Evolutionary conservation across 2,113 vertebrate genomes (phyloP), one percentile per base, ranked within the genome.

Genomic region (Tachysurus vachellii): DNA sequence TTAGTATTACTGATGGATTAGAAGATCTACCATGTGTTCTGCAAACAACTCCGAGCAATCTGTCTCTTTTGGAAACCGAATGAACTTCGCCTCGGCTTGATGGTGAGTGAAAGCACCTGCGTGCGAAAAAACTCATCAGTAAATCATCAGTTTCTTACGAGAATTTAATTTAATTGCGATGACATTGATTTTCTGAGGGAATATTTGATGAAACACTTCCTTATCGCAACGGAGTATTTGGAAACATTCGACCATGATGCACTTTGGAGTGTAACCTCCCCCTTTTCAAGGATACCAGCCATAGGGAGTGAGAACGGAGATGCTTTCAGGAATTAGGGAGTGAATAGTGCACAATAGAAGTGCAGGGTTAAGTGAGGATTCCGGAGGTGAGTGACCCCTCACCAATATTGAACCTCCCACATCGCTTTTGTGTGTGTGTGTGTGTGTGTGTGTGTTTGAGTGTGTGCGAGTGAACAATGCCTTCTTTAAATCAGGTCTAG

Each of bases 291-390:
- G 28, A 64, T 44, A 73, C 50, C 89, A n/a, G 73, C 84, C 73
- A 5, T 61, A 13, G 70, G 85, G 83, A 87, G 26, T 77, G 47
- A 50, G 82, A 82, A 86, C 57, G 71, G 84, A 85, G 54, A 59
- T 16, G 36, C 77, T 80, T 88, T 89, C 82, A 53, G 36, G 47
- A 47, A 86, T 87, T 50, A 53, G 80, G 77, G 64, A 82, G 21
- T 82, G 82, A 87, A 80, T 50, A 84, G 50, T 70, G 87, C 57
- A 88, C 88, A 88, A 87, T 88, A 53, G 88, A 82, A 28, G 70
- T 42, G 44, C 23, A 13, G 87, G 87, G 82, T 92, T 88, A 88
- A 92, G 79, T 82, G 80, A 90, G 21, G 64, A 68, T 12, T 83
- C 86, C 73, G 36, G 82, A 86, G 75, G 81, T 86, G 85, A 88